Percentiles rank a stretch among this genome's conserved stretches.
Conservation (phyloP, 2,888 invertebrate genomes). For the Drosophila mimica region DNA sequence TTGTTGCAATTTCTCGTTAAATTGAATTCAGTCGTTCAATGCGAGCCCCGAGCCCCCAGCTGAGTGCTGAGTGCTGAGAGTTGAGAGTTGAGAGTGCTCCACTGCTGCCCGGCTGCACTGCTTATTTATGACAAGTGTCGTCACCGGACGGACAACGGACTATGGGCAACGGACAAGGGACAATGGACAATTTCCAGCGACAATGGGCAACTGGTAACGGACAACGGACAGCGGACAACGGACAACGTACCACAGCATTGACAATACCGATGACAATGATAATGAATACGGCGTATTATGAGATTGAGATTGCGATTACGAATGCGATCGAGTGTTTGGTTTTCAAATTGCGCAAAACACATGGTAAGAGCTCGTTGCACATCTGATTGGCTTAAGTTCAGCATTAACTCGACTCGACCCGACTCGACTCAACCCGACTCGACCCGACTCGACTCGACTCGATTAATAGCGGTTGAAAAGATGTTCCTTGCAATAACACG, state of each 20-base stretch:
- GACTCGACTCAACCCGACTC: background rate
- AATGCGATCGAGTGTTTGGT: slow-evolving; percentile 51
- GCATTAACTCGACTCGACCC: slow-evolving; percentile 4
- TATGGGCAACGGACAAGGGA: slow-evolving; percentile 21
- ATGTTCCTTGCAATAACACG: background rate
- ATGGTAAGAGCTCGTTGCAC: slow-evolving; percentile 47
- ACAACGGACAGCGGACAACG: slow-evolving; percentile 24
- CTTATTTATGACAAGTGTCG: slow-evolving; percentile 67
- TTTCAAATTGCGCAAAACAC: slow-evolving; percentile 73
- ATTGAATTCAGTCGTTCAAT: slow-evolving; percentile 76
- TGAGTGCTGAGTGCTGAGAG: slow-evolving; percentile 10
- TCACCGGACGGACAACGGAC: slow-evolving; percentile 13
- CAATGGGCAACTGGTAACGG: slow-evolving; percentile 25
- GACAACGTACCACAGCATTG: slow-evolving; percentile 30
- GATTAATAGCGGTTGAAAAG: background rate
- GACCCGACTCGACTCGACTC: background rate
- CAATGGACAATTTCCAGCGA: slow-evolving; percentile 20
- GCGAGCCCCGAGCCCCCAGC: slow-evolving; percentile 28
- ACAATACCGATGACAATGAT: slow-evolving; percentile 49
- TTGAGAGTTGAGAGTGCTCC: slow-evolving; percentile 19
- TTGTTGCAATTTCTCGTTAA: slow-evolving; percentile 80
- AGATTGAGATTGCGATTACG: slow-evolving; percentile 38
- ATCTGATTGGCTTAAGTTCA: slow-evolving; percentile 38
- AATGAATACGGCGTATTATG: slow-evolving; percentile 70
- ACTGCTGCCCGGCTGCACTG: slow-evolving; percentile 34